These are phyloP conservation scores for Polypedilum vanderplanki DNA, from an alignment of 1,140 invertebrate genomes.

Conservation along the genomic window DNA sequence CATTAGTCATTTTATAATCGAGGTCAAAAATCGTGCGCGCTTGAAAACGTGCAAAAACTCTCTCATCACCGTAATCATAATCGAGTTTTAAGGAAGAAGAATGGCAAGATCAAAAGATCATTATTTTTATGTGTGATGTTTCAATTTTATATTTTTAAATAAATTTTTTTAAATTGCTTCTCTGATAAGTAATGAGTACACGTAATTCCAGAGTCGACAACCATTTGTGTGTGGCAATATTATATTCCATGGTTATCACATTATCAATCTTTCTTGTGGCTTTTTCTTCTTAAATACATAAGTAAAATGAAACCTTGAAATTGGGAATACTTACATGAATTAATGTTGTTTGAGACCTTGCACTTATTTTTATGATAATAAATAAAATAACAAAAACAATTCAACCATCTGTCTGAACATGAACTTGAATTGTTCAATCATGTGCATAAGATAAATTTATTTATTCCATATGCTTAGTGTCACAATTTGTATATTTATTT, in stretches of 20 bases:
- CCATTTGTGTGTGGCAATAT: too few species aligned
- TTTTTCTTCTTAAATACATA: not conserved
- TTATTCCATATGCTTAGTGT: not conserved
- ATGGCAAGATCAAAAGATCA: too few species aligned
- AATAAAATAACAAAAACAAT: not conserved
- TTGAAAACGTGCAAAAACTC: too few species aligned
- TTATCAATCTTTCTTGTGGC: not conserved
- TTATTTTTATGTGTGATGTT: too few species aligned
- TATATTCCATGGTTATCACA: not conserved
- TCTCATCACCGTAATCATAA: too few species aligned
- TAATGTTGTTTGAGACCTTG: not conserved
- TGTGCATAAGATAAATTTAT: not conserved
- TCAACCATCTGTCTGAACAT: not conserved
- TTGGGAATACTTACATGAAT: not conserved
- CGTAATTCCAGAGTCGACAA: too few species aligned
- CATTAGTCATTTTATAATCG: too few species aligned
- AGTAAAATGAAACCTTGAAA: not conserved
- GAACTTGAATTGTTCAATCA: not conserved
- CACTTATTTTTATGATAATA: not conserved
- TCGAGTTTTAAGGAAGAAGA: too few species aligned
- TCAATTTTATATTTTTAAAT: too few species aligned
- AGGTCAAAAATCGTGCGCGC: too few species aligned
- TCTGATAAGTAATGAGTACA: too few species aligned
- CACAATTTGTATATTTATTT: not conserved
- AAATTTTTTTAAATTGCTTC: too few species aligned